These are phyloP conservation scores for Danionella cerebrum DNA, from an alignment of 2,113 vertebrate species.

Conservation along the genomic window DNA sequence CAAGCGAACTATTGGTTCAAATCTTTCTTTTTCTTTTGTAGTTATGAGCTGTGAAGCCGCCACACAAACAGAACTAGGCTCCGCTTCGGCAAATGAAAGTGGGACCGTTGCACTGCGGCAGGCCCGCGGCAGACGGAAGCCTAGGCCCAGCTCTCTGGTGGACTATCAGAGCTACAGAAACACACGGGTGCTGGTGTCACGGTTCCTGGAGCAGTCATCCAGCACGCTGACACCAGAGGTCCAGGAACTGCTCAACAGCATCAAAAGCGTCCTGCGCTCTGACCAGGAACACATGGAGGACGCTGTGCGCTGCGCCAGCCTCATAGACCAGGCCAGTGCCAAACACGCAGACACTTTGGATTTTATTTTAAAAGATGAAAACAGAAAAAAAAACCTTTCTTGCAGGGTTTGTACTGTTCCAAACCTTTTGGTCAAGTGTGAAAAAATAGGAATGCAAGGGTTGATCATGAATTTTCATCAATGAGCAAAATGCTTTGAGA, in stretches of 20 bases:
- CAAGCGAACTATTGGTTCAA: not conserved
- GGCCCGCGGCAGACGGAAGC: conserved; percentile 42
- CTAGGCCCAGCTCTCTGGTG: conserved; percentile 68
- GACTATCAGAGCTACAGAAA: conserved; percentile 74
- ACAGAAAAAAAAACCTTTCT: no score
- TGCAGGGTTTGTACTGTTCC: no score
- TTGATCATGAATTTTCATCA: no score
- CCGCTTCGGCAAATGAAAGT: conserved; percentile 38
- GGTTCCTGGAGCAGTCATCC: conserved; percentile 71
- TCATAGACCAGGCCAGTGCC: conserved; percentile 72
- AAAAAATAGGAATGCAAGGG: no score
- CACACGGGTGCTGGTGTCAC: conserved; percentile 68
- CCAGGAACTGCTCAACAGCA: conserved; percentile 72
- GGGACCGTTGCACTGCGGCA: conserved; percentile 53
- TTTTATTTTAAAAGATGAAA: no score
- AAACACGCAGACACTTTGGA: not conserved
- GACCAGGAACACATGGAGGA: conserved; percentile 81
- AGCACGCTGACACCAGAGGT: conserved; percentile 69
- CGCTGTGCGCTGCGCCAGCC: conserved; percentile 71
- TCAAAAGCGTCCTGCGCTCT: conserved; percentile 72
- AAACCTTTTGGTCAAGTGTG: no score
- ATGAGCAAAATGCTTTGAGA: no score
- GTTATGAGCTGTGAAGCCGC: conserved; percentile 61
- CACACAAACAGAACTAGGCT: conserved; percentile 58
- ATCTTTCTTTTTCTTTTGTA: not conserved